Conservation (phyloP, 2,888 invertebrate species). For the Xiphydria camelus region DNA sequence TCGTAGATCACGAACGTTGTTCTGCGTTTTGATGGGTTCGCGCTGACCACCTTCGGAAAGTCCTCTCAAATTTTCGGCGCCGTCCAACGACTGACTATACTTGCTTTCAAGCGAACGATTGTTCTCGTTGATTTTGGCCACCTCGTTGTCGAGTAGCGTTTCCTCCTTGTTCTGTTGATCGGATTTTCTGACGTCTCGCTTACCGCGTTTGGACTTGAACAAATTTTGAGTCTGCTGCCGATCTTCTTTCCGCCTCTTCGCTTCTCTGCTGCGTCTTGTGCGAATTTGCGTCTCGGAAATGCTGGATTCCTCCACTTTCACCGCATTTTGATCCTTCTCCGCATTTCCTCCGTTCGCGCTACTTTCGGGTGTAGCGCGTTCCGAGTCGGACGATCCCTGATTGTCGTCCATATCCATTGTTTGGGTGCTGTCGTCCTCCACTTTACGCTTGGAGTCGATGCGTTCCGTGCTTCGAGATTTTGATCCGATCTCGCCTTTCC, state of each 20-base stretch:
- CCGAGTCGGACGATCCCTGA: conserved; percentile 17
- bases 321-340: conserved; percentile 57
- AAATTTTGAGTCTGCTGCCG: conserved; percentile 12
- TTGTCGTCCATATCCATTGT: conserved; percentile 2
- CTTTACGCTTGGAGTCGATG: not conserved
- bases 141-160: conserved; percentile 51
- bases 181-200: conserved; percentile 20
- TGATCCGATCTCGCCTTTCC: conserved; percentile 32
- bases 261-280: conserved; percentile 45
- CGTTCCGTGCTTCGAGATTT: conserved; percentile 16
- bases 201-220: conserved; percentile 24
- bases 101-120: conserved; percentile 34
- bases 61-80: conserved; percentile 36
- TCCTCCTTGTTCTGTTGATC: conserved; percentile 53
- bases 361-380: conserved; percentile 13
- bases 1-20: conserved; percentile 30
- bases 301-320: conserved; percentile 38
- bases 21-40: conserved; percentile 25
- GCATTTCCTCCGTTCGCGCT: conserved; percentile 43
- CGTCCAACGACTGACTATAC: conserved; percentile 28
- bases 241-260: conserved; percentile 44
- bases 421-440: not conserved
- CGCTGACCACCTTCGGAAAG: conserved; percentile 37
- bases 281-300: conserved; percentile 35
- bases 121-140: conserved; percentile 54